Evolutionary conservation across 1,140 invertebrate genomes (phyloP), one percentile per base, ranked within the genome.

Genomic region (Scaptomyza pallida): DNA sequence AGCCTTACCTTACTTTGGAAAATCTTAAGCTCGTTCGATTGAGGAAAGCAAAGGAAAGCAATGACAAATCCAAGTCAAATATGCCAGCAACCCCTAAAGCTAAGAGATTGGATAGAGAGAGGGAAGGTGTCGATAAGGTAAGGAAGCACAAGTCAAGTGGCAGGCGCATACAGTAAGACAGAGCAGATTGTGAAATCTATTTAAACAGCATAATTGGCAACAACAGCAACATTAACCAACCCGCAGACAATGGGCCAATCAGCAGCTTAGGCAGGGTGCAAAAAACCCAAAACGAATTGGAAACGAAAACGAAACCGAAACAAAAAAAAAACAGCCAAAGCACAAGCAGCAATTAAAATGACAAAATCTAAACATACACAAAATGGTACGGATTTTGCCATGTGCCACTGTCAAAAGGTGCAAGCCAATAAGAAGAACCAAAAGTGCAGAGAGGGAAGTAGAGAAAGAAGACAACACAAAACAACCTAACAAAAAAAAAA

Each of bases 51-150:
- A 55, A 8, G 33, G 57, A 65, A 71, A 56, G 61, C 77, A 64
- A 63, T 64, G 82, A 82, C 82, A 88, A 88, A 88, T 88, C 82
- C 82, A 88, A 88, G 82, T 88, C 81, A 86, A 74, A 85, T 85
- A 85, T 85, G 69, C 73, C 67, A 76, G 60, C 75, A 78, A 83
- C 69, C 70, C 78, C 79, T 57, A 33, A 33, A 37, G 33, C 12
- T 37, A 12, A 12, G 1, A 16, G 9, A 23, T n/a, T 21, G 2
- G 12, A 15, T 5, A 30, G 15, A 17, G 30, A 9, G 17, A 23
- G 37, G 17, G 44, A 12, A 17, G 17, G 30, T 9, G 33, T 5
- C 6, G 15, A 44, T 45, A 54, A 35, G 6, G 59, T 16, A 21
- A 35, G 12, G 33, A 52, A 30, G n/a, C 26, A 30, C 23, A 44